A percentile compares a stretch with the other conserved stretches of the same genome.
phyloP scores from a whole-genome alignment of 2,113 vertebrate species.

The Cairina moschata region DNA sequence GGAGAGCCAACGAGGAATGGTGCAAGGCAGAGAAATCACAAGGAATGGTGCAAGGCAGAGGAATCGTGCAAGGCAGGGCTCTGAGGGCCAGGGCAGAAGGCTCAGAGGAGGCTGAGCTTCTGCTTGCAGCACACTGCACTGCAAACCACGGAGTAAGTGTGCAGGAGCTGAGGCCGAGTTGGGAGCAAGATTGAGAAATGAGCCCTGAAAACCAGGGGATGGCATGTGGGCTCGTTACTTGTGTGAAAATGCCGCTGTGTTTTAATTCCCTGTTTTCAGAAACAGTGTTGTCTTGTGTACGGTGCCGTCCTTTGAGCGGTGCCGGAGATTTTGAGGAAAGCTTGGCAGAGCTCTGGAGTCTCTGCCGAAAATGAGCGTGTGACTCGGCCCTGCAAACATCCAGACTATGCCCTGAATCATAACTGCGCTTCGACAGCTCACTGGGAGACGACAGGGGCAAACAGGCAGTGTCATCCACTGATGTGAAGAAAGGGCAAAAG shows the following conservation, averaged over 20 bases:
- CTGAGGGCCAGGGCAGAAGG: background rate
- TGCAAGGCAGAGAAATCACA: too few species aligned
- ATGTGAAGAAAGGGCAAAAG: background rate
- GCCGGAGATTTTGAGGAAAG: background rate
- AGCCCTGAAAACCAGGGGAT: background rate
- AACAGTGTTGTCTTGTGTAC: background rate
- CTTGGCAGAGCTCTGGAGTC: background rate
- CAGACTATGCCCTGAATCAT: conserved; percentile 6
- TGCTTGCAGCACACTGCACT: rapidly evolving
- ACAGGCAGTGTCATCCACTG: background rate
- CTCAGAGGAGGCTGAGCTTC: background rate
- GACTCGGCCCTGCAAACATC: conserved; percentile 19
- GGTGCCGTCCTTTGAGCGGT: background rate
- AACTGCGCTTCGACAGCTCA: background rate
- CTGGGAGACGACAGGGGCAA: background rate
- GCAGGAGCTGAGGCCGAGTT: background rate
- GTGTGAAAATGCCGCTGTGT: background rate
- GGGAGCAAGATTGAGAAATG: background rate
- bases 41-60: background rate
- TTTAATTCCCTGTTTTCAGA: background rate
- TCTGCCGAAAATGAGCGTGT: background rate
- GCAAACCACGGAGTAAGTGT: rapidly evolving
- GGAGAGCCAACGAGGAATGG: background rate
- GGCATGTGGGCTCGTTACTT: background rate
- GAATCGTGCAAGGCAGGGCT: background rate